Evolutionary conservation across 2,797 vertebrate species (phyloP).

Genomic region (Nasua narica): DNA sequence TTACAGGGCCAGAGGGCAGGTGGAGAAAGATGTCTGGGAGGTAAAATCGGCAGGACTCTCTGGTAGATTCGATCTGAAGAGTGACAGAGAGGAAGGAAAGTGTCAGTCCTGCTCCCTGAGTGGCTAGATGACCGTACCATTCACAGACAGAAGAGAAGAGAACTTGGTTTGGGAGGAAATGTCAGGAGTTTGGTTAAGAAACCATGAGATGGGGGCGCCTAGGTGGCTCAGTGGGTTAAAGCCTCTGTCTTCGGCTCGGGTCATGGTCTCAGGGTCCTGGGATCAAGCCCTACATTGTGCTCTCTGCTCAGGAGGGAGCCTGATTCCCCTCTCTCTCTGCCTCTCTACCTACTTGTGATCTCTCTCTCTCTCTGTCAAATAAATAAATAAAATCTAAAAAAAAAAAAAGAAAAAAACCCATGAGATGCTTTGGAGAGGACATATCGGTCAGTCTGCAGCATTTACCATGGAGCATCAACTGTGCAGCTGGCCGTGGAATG

Average conservation of each 20-base stretch:
- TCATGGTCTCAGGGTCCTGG: too few relatives aligned
- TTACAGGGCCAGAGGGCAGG: too few relatives aligned
- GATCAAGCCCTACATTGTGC: too few relatives aligned
- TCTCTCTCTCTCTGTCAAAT: too few relatives aligned
- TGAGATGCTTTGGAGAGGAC: neutral
- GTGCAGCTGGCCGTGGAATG: neutral
- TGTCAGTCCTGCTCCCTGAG: neutral
- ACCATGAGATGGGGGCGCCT: neutral
- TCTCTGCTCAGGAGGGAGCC: too few relatives aligned
- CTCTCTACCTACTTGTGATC: too few relatives aligned
- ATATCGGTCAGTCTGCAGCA: neutral
- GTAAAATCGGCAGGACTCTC: neutral
- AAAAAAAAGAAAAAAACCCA: neutral
- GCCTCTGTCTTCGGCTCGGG: too few relatives aligned
- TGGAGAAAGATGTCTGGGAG: neutral
- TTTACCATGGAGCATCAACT: neutral
- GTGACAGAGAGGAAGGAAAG: neutral
- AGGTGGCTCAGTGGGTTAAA: too few relatives aligned
- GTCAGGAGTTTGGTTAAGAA: neutral
- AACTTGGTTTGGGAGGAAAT: neutral
- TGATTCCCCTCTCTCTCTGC: too few relatives aligned
- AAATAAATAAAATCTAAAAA: too few relatives aligned
- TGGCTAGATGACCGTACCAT: neutral
- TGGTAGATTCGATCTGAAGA: neutral
- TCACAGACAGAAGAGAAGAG: neutral